Evolutionary conservation across 2,888 invertebrate genomes (phyloP), one percentile per base, ranked within the genome.

Genomic region (Lycaena phlaeas): DNA sequence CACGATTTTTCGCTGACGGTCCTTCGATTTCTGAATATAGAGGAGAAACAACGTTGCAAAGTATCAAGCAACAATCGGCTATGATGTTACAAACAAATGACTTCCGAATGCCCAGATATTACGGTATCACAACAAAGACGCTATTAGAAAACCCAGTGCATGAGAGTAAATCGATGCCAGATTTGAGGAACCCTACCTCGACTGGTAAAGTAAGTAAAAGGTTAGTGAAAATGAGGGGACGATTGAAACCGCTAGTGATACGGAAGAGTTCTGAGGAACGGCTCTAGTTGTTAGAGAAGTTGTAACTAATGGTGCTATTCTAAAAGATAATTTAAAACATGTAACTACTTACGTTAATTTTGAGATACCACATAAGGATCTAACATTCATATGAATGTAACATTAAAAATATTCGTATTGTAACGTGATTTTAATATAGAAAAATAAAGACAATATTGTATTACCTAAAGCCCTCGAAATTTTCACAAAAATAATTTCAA

Each of bases 41-140:
- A 48, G 73, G 64, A 0, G 81, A 85, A n/a, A 78, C 68, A 0
- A 78, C 75, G 27, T 53, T 85, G 17, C 75, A 82, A 44, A 77
- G 81, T 44, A 77, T 85, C 10, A 85, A 87, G 43, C 87, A 87
- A 55, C 79, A 87, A 30, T 82, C 87, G 0, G 86, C 85, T 29
- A 48, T 75, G 49, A 68, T 78, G 67, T 76, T 78, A 22, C 72
- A 79, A 15, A 81, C 86, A 45, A 69, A 68, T 37, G 89, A 89
- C 48, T 88, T 85, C 40, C 87, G 88, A 12, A 89, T 89, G 89
- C 89, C 89, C 0, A 71, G 89, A 43, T 88, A 88, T 51, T 89
- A 87, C 49, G 85, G 88, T 0, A 68, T 78, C 1, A 62, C 76
- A 1, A 54, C 73, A 0, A 72, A 76, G 30, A 46, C 66, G 1